Conservation (phyloP, 2,113 vertebrate genomes). For the Dipodomys ordii region DNA sequence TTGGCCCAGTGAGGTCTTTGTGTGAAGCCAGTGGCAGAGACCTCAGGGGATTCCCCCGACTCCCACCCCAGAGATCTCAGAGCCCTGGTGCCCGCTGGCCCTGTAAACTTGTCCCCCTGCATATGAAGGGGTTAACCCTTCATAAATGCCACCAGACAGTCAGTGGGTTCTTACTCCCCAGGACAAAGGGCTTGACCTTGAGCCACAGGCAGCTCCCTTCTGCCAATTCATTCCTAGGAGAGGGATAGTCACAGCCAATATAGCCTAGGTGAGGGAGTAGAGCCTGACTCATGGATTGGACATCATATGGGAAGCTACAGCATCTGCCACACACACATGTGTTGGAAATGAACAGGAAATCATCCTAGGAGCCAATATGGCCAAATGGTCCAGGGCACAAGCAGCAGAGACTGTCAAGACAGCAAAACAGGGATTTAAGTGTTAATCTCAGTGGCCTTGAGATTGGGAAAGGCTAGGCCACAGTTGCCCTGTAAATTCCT, state of each 20-base stretch:
- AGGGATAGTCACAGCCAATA: neutral
- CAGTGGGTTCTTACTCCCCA: neutral
- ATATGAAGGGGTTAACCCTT: neutral
- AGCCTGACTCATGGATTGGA: neutral
- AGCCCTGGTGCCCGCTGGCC: neutral
- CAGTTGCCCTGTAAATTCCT: neutral
- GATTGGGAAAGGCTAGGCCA: neutral
- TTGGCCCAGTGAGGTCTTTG: fast-evolving
- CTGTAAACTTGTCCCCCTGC: neutral
- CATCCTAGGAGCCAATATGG: neutral
- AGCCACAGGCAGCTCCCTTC: neutral
- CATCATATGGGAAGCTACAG: fast-evolving
- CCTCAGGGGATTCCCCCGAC: neutral
- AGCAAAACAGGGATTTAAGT: neutral
- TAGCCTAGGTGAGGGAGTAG: neutral
- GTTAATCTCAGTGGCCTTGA: neutral
- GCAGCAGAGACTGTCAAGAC: neutral
- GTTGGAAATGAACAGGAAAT: neutral
- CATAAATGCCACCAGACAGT: neutral
- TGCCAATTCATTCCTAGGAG: neutral
- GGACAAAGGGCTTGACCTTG: neutral
- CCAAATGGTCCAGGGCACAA: neutral
- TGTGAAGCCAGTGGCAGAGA: neutral
- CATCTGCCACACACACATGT: fast-evolving
- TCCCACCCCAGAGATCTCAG: neutral